Evolutionary conservation across 2,888 invertebrate genomes (phyloP).

Genomic region (Amblyjoppa proteus): DNA sequence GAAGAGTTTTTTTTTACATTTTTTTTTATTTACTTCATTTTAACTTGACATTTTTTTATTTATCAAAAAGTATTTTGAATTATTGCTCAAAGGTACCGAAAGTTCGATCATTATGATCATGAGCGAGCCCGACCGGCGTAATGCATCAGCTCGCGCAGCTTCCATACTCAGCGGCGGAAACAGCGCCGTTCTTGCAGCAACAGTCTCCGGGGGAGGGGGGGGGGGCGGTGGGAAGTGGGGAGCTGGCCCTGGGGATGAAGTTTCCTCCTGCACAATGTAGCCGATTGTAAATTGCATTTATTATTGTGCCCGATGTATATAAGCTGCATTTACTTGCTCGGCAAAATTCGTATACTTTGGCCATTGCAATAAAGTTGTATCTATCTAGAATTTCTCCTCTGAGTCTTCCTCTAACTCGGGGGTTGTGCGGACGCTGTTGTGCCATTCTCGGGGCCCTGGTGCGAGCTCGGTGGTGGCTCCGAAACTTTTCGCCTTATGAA

Average conservation of each 20-base stretch:
- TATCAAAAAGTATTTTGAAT: too few species aligned
- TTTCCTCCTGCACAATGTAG: conserved; percentile 6
- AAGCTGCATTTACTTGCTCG: conserved; percentile 7
- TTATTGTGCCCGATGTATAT: conserved; percentile 10
- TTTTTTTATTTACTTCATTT: too few species aligned
- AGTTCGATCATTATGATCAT: not conserved
- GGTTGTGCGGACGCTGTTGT: not conserved
- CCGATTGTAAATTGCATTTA: conserved; percentile 42
- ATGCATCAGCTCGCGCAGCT: not conserved
- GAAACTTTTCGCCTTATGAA: conserved; percentile 48
- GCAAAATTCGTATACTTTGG: conserved; percentile 25
- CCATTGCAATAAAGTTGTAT: conserved; percentile 21
- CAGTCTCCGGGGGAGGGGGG: not conserved
- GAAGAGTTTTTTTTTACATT: too few species aligned
- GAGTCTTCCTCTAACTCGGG: not conserved
- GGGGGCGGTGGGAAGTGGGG: not conserved
- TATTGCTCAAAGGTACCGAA: not conserved
- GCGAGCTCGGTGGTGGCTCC: not conserved
- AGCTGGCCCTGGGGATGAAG: not conserved
- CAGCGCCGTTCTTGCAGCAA: not conserved
- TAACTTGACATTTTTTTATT: too few species aligned
- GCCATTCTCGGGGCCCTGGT: not conserved
- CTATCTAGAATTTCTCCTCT: not conserved
- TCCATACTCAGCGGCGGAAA: not conserved
- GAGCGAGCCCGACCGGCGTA: not conserved